phyloP scores from a whole-genome alignment of 1,140 invertebrate genomes.

The Schlechtendalia chinensis region DNA sequence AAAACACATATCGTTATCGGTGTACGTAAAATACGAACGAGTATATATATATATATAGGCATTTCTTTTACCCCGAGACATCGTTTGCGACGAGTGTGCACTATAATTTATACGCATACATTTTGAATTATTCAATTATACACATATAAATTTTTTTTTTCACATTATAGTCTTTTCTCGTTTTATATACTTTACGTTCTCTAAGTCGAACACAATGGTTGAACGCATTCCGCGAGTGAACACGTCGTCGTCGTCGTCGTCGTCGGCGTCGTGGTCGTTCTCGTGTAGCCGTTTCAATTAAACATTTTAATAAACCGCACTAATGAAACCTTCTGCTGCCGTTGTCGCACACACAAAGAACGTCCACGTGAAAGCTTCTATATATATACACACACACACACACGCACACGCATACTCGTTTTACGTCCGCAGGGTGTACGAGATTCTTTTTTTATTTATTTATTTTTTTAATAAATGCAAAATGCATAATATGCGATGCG shows the following conservation, averaged over 20 bases:
- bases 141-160: too few relatives aligned
- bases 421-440: not conserved
- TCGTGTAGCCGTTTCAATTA: slow-evolving; percentile 4
- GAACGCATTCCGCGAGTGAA: not conserved
- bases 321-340: not conserved
- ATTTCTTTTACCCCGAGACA: too few relatives aligned
- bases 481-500: not conserved
- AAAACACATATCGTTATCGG: too few relatives aligned
- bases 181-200: not conserved
- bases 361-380: not conserved
- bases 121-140: too few relatives aligned
- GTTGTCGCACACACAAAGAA: not conserved
- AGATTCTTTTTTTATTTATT: not conserved
- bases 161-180: not conserved
- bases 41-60: too few relatives aligned
- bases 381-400: not conserved
- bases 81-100: too few relatives aligned
- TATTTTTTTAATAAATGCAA: not conserved
- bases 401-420: not conserved
- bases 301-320: not conserved
- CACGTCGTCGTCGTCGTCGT: not conserved
- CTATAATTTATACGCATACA: too few relatives aligned
- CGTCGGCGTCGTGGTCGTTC: too few relatives aligned
- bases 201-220: not conserved
- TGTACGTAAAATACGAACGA: too few relatives aligned